Conservation (phyloP, 2,113 vertebrate genomes). For the Centrocercus urophasianus region DNA sequence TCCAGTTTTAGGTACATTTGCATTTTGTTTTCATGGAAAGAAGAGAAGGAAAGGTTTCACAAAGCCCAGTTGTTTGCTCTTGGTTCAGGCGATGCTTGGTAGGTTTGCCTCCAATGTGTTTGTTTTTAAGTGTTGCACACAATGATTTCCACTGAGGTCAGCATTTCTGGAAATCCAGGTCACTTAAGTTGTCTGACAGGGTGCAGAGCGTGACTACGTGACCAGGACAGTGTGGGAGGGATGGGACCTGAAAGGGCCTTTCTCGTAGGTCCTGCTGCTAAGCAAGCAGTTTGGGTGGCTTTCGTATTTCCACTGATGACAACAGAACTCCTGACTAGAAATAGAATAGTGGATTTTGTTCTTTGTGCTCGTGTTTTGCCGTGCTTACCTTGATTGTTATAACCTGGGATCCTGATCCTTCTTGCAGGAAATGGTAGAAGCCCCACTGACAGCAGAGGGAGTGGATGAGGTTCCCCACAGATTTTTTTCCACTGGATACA, state of each 20-base stretch:
- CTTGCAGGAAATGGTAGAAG: not conserved
- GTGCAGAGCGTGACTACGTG: not conserved
- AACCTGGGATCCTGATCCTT: not conserved
- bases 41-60: not conserved
- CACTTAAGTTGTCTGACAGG: not conserved
- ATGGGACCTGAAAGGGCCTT: not conserved
- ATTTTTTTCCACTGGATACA: not conserved
- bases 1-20: not conserved
- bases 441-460: not conserved
- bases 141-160: not conserved
- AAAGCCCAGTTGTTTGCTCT: not conserved
- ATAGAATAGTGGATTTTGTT: not conserved
- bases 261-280: not conserved
- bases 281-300: rapidly evolving
- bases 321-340: not conserved
- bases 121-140: not conserved
- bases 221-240: rapidly evolving
- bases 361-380: rapidly evolving
- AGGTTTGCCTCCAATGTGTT: not conserved
- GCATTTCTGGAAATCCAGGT: not conserved
- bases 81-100: not conserved
- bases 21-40: not conserved
- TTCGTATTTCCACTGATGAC: not conserved
- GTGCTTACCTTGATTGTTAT: not conserved
- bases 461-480: not conserved